These are phyloP conservation scores for Solenopsis invicta DNA, from an alignment of 1,140 invertebrate genomes.

Conservation along the genomic window DNA sequence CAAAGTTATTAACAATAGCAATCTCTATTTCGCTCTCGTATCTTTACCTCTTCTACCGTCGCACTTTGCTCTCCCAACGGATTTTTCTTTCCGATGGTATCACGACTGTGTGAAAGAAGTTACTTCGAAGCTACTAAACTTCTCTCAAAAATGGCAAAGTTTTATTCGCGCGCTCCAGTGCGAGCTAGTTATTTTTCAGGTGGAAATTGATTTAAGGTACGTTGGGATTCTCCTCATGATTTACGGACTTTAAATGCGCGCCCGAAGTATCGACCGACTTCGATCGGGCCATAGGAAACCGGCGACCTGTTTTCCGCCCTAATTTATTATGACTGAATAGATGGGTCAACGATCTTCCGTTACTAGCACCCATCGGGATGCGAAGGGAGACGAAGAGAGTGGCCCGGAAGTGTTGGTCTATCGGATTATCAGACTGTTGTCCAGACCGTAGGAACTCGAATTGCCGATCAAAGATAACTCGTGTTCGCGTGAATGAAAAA, in stretches of 20 bases:
- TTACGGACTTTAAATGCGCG: constrained; percentile 38
- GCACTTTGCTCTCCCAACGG: neutral
- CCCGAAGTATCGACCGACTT: constrained; percentile 46
- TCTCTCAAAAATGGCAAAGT: constrained; percentile 39
- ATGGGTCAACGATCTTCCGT: constrained; percentile 62
- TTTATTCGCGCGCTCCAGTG: constrained; percentile 24
- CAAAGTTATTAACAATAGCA: neutral
- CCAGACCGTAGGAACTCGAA: constrained; percentile 6
- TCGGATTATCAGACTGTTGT: constrained; percentile 66
- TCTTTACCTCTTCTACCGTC: neutral
- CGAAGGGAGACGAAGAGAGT: constrained; percentile 62
- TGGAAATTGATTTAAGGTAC: constrained; percentile 54
- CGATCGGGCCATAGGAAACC: neutral
- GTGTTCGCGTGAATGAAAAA: neutral
- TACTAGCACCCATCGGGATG: neutral
- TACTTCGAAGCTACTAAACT: constrained; percentile 8
- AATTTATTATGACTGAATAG: constrained; percentile 71
- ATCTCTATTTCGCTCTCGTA: constrained; percentile 18
- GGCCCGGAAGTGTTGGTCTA: constrained; percentile 70
- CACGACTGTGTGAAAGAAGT: constrained; percentile 17
- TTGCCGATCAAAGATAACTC: constrained; percentile 32
- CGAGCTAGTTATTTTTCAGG: constrained; percentile 28
- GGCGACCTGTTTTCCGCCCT: neutral
- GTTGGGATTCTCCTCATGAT: constrained; percentile 15
- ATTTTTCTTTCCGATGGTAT: constrained; percentile 35